These are phyloP conservation scores for Dipus sagitta DNA, from an alignment of 2,797 vertebrate genomes.

Conservation along the genomic window DNA sequence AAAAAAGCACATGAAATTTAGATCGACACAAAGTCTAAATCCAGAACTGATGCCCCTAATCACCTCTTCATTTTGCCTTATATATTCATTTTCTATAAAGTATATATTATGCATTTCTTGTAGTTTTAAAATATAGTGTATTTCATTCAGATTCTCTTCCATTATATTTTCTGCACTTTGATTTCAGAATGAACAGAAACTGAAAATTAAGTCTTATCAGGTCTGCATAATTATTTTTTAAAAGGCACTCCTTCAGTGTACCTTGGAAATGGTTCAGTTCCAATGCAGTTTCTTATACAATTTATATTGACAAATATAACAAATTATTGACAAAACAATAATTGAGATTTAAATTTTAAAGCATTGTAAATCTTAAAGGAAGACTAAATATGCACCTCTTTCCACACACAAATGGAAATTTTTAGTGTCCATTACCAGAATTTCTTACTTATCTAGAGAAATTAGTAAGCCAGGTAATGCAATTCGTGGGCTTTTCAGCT, in stretches of 20 bases:
- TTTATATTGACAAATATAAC: not conserved
- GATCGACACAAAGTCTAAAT: not conserved
- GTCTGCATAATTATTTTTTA: not conserved
- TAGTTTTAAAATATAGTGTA: not conserved
- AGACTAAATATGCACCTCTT: not conserved
- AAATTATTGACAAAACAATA: not conserved
- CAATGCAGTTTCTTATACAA: not conserved
- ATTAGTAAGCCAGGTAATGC: not conserved
- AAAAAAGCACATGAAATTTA: not conserved
- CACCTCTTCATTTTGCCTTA: not conserved
- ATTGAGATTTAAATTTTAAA: not conserved
- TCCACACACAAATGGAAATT: not conserved
- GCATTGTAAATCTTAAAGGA: not conserved
- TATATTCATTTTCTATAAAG: not conserved
- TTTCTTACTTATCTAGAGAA: not conserved
- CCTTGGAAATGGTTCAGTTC: not conserved
- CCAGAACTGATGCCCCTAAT: not conserved
- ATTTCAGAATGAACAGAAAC: not conserved
- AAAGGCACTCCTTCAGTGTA: not conserved
- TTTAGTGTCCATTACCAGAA: not conserved
- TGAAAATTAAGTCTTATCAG: not conserved
- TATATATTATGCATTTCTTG: too few relatives aligned
- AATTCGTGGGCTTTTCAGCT: not conserved
- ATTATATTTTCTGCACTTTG: not conserved
- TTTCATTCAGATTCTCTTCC: not conserved